Evolutionary conservation across 1,140 invertebrate genomes (phyloP), one percentile per base, ranked within the genome.

Genomic region (Drosophila grimshawi): DNA sequence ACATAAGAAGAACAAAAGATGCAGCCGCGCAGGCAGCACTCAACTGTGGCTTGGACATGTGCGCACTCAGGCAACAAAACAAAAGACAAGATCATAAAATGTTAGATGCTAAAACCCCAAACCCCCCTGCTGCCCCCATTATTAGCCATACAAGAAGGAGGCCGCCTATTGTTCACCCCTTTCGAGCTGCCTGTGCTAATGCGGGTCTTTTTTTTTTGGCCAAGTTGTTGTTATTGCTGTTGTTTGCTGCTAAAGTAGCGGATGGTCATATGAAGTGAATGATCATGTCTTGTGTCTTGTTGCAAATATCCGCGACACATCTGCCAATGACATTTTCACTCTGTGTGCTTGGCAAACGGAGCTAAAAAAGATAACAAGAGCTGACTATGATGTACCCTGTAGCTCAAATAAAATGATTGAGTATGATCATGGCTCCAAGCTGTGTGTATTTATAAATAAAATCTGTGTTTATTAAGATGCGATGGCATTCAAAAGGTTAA

Each of bases 261-360:
- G n/a, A n/a, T n/a, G 5, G 32, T 39, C 45, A 8, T 59, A 45
- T 59, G 33, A 6, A 35, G 32, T 62, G 32, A 11, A 7, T 60
- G 43, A 45, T 59, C 39, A 33, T 61, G 45, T 35, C 11, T 64
- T 57, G 43, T 59, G 11, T 59, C 51, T 57, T 64, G 52, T 66
- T 75, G 81, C 81, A 81, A 81, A 86, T 85, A 81, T 86, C 78
- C 81, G 81, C 78, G 72, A 80, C 82, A 83, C 85, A 86, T 88
- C 80, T 88, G 83, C 83, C 83, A 88, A 88, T 88, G 83, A 88
- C 83, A 88, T 88, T 88, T 88, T 89, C 83, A 89, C 83, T 88
- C 81, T 80, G 53, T 71, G 76, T 76, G 80, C 80, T 82, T 81
- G 68, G 80, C 80, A 81, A 69, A 78, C 78, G 49, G 6, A 56